Percentiles rank a stretch among this genome's conserved stretches.
Evolutionary conservation across 2,113 vertebrate genomes (phyloP).

Genomic region (human (Homo sapiens)): DNA sequence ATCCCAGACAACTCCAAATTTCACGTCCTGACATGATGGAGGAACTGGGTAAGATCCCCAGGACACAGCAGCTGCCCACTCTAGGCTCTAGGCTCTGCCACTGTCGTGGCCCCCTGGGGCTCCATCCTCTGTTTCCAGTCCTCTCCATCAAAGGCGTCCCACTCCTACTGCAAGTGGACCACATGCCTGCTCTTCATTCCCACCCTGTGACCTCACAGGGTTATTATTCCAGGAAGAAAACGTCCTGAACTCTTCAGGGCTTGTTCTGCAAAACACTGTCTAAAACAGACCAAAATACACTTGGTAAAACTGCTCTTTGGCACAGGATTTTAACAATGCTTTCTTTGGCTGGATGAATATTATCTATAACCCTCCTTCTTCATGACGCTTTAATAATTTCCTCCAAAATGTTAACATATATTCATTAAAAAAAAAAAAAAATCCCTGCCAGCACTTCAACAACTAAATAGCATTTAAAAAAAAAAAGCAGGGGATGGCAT

Average conservation of each 20-base stretch:
- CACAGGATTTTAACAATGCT: constrained; percentile 12
- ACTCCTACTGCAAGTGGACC: neutral
- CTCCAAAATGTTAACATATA: neutral
- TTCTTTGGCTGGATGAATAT: constrained; percentile 46
- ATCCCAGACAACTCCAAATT: neutral
- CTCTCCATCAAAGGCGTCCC: neutral
- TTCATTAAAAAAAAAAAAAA: neutral
- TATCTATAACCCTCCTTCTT: neutral
- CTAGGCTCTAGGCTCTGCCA: neutral
- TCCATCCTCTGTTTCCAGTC: neutral
- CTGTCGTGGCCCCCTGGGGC: neutral
- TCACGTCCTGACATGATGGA: neutral
- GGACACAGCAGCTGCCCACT: neutral
- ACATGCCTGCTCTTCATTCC: neutral
- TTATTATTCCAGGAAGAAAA: constrained; percentile 32
- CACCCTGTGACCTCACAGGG: constrained; percentile 8
- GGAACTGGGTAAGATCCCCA: neutral
- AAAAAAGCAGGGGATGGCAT: neutral
- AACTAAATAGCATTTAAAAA: neutral
- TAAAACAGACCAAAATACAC: constrained; percentile 57
- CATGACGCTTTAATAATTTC: neutral
- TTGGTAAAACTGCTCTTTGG: constrained; percentile 45
- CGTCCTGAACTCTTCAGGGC: neutral
- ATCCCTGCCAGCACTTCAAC: neutral
- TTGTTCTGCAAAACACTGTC: constrained; percentile 52